A percentile compares a stretch with the other conserved stretches of the same genome.
These are phyloP conservation scores for Acinonyx jubatus DNA, from an alignment of 2,113 vertebrate species.

Conservation along the genomic window DNA sequence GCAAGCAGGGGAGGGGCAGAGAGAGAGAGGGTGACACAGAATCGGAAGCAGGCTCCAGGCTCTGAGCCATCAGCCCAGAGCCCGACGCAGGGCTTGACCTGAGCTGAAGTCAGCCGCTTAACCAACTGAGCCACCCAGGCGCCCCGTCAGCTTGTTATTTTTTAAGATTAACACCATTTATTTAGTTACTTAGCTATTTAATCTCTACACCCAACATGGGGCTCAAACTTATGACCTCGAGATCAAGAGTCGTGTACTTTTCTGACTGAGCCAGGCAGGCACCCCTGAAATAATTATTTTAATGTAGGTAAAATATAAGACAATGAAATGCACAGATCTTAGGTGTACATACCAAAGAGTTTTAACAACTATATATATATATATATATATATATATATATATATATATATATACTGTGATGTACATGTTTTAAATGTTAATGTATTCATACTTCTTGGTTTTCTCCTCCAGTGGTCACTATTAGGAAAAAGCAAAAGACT, in stretches of 20 bases:
- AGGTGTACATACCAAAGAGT: not conserved
- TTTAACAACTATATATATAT: not conserved
- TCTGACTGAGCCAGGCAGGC: not conserved
- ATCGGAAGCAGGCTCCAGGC: too few relatives aligned
- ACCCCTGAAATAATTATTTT: not conserved
- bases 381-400: not conserved
- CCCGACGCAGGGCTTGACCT: too few relatives aligned
- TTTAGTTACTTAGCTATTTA: not conserved
- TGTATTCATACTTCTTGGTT: not conserved
- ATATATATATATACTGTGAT: not conserved
- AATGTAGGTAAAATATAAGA: not conserved
- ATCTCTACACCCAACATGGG: not conserved
- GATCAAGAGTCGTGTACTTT: not conserved
- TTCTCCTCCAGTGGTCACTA: not conserved
- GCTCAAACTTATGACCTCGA: not conserved
- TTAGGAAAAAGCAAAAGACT: not conserved
- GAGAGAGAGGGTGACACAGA: too few relatives aligned
- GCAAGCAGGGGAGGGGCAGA: too few relatives aligned
- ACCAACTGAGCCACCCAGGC: too few relatives aligned
- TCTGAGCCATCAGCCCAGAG: too few relatives aligned
- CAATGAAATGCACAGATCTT: not conserved
- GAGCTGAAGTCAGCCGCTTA: too few relatives aligned
- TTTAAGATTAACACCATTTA: not conserved
- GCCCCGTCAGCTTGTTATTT: not conserved
- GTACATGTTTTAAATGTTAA: not conserved